phyloP scores from a whole-genome alignment of 2,888 invertebrate genomes.

The Crematogaster levior region DNA sequence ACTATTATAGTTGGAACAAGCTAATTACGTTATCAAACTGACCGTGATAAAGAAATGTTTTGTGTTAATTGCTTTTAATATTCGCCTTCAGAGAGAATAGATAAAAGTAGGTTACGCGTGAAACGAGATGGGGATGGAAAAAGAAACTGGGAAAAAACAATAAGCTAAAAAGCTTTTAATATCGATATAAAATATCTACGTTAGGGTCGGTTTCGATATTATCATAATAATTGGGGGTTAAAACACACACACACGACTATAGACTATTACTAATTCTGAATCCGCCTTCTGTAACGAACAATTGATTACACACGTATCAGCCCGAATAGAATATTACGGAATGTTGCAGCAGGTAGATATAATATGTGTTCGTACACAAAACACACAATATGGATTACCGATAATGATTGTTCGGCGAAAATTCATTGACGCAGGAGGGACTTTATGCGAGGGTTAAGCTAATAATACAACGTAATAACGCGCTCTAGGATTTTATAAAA shows the following conservation, averaged over 20 bases:
- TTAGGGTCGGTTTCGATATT: neutral
- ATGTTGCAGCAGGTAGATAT: conserved; percentile 34
- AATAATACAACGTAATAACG: conserved; percentile 35
- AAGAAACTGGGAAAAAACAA: neutral
- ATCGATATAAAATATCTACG: neutral
- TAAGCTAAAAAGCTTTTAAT: conserved; percentile 8
- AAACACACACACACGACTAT: conserved; percentile 4
- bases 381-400: conserved; percentile 47
- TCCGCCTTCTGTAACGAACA: conserved; percentile 21
- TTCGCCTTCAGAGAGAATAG: neutral
- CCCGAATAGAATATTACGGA: conserved; percentile 25
- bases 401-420: conserved; percentile 50
- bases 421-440: conserved; percentile 39
- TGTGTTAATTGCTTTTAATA: conserved; percentile 14
- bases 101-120: conserved; percentile 12
- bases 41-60: conserved; percentile 8
- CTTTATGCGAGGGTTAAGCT: conserved; percentile 46
- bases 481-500: conserved; percentile 9
- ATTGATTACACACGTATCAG: conserved; percentile 39
- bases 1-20: neutral
- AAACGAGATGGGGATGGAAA: neutral
- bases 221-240: conserved; percentile 36
- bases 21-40: neutral
- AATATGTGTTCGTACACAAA: conserved; percentile 47
- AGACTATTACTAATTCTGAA: conserved; percentile 31